Evolutionary conservation across 2,113 vertebrate species (phyloP).

Genomic region (Takifugu flavidus): DNA sequence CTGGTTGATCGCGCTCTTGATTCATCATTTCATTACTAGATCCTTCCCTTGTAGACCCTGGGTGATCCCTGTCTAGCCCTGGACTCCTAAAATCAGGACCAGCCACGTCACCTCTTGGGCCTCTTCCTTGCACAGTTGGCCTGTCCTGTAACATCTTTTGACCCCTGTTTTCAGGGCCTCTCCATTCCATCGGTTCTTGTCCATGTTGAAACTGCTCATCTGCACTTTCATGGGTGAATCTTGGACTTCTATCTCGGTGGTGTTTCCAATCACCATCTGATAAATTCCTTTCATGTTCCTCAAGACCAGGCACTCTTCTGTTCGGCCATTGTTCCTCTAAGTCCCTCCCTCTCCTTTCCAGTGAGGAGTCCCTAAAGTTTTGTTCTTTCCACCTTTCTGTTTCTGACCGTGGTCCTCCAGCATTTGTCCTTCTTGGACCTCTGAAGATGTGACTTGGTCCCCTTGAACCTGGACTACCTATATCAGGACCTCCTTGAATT

Average conservation of each 20-base stretch:
- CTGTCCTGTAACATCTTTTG: slow-evolving; percentile 6
- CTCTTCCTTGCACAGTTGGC: slow-evolving; percentile 19
- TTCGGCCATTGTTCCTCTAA: slow-evolving; percentile 35
- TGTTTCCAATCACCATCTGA: slow-evolving; percentile 27
- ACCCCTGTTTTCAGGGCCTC: slow-evolving; percentile 13
- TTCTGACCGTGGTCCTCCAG: slow-evolving; percentile 16
- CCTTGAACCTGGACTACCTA: slow-evolving; percentile 7
- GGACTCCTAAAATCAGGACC: slow-evolving; percentile 11
- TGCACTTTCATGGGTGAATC: neutral
- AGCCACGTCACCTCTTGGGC: slow-evolving; percentile 28
- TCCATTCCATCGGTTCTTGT: slow-evolving; percentile 21
- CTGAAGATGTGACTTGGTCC: slow-evolving; percentile 24
- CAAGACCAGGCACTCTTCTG: slow-evolving; percentile 18
- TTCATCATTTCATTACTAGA: slow-evolving; percentile 37
- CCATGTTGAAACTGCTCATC: slow-evolving; percentile 17
- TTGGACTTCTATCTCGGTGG: slow-evolving; percentile 9
- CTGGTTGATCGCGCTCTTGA: slow-evolving; percentile 8
- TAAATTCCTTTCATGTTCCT: slow-evolving; percentile 22
- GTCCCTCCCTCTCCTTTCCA: slow-evolving; percentile 19
- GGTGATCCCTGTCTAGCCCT: slow-evolving; percentile 18
- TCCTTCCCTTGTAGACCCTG: slow-evolving; percentile 14
- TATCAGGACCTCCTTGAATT: slow-evolving; percentile 21
- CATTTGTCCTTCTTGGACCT: slow-evolving; percentile 28
- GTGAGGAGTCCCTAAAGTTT: slow-evolving; percentile 18
- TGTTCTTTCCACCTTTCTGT: slow-evolving; percentile 12